Evolutionary conservation across 1,140 invertebrate genomes (phyloP).

Genomic region (Brachionus calyciflorus): DNA sequence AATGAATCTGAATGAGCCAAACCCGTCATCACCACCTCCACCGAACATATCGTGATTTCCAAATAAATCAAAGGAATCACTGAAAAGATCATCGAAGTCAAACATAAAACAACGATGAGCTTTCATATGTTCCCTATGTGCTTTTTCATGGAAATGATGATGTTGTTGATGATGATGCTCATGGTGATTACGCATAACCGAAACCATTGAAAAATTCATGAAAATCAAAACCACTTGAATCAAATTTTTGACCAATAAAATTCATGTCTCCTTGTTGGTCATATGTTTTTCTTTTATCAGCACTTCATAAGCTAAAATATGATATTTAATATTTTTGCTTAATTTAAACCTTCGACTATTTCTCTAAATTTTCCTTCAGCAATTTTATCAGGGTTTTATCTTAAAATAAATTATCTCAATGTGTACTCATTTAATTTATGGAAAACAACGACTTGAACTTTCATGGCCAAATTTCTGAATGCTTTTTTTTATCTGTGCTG

Average conservation of each 20-base stretch:
- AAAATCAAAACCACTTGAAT: constrained; percentile 32
- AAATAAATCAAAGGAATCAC: constrained; percentile 33
- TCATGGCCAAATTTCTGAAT: constrained; percentile 90
- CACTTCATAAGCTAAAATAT: constrained; percentile 34
- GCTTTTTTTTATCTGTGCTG: constrained; percentile 67
- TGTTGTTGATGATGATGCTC: constrained; percentile 38
- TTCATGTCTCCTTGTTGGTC: constrained; percentile 1
- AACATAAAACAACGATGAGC: constrained; percentile 32
- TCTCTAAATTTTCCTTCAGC: constrained; percentile 44
- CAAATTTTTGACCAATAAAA: background rate
- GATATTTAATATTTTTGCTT: background rate
- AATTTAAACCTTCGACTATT: constrained; percentile 18
- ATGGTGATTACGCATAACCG: constrained; percentile 26
- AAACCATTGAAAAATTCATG: constrained; percentile 38
- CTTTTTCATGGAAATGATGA: constrained; percentile 15
- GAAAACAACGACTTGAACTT: constrained; percentile 67
- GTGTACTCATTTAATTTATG: background rate
- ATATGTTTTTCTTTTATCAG: constrained; percentile 24
- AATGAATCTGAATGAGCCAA: constrained; percentile 19
- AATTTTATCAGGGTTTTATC: constrained; percentile 45
- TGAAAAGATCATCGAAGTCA: constrained; percentile 44
- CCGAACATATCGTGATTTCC: background rate
- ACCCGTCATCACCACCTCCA: background rate
- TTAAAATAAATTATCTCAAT: background rate
- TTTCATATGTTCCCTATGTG: constrained; percentile 10